Conservation (phyloP, 2,888 invertebrate species). For the Ormyrus pomaceus region DNA sequence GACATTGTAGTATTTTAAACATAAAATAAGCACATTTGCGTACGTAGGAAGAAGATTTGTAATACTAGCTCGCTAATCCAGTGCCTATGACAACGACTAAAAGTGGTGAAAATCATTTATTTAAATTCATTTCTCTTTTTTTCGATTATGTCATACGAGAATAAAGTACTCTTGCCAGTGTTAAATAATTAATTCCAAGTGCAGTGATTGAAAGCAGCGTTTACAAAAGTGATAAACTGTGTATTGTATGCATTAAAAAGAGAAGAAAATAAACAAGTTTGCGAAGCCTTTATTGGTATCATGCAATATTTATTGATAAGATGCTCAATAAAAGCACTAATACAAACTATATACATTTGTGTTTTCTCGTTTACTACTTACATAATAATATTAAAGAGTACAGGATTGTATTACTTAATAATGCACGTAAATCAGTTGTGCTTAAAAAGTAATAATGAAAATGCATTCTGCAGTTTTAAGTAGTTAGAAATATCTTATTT, state of each 20-base stretch:
- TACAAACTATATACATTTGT: slow-evolving; percentile 46
- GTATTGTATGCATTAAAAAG: slow-evolving; percentile 27
- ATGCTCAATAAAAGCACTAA: slow-evolving; percentile 53
- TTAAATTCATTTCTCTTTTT: slow-evolving; percentile 30
- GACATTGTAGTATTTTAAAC: slow-evolving; percentile 40
- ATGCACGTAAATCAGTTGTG: too few relatives aligned
- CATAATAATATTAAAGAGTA: slow-evolving; percentile 18
- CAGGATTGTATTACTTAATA: slow-evolving; percentile 13
- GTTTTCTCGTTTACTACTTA: slow-evolving; percentile 19
- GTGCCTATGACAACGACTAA: slow-evolving; percentile 51
- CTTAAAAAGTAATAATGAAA: slow-evolving; percentile 33
- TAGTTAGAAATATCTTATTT: slow-evolving; percentile 39
- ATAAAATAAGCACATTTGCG: slow-evolving; percentile 36
- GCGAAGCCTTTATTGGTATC: slow-evolving; percentile 43
- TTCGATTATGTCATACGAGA: slow-evolving; percentile 15
- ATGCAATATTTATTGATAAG: slow-evolving; percentile 54
- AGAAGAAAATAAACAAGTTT: slow-evolving; percentile 28
- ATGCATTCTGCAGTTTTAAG: slow-evolving; percentile 28
- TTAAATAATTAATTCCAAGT: slow-evolving; percentile 45
- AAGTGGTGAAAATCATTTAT: slow-evolving; percentile 31
- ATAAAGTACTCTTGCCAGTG: slow-evolving; percentile 51
- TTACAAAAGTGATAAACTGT: slow-evolving; percentile 37
- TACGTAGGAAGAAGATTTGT: slow-evolving; percentile 30
- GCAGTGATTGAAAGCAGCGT: slow-evolving; percentile 38
- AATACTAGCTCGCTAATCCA: slow-evolving; percentile 55